Evolutionary conservation across 1,140 invertebrate species (phyloP), one percentile per base, ranked within the genome.

Genomic region (Lucilia cuprina): DNA sequence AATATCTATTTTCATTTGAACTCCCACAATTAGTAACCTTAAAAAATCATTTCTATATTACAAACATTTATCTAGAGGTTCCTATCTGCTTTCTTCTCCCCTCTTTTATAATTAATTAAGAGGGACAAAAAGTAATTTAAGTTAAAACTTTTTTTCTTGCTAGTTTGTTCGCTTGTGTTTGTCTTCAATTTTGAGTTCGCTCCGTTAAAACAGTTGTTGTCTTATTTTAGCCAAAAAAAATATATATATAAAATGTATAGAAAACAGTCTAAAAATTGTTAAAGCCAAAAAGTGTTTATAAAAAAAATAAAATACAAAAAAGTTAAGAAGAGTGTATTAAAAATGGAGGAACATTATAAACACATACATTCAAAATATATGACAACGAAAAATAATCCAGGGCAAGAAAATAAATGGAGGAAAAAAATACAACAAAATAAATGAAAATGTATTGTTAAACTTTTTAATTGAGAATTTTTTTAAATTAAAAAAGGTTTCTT

Each of bases 71-170:
- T 41, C 10, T 41, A 41, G 41, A 7, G 41, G 2, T 41, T 41
- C 41, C 10, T 10, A 41, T 41, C 65, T 70, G 8, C 41, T 25
- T 3, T 30, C 25, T 30, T 19, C 19, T 8, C 19, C 12, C 70
- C 82, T 65, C 35, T 70, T 49, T 47, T 75, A 34, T 83, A 83
- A 74, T 83, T 83, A 82, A 82, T 83, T 83, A 83, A 75, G 65
- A 83, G 47, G 70, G 70, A 74, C 41, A 55, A 82, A 60, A 82
- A 82, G 80, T 55, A 82, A 82, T 82, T 82, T 82, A 82, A 77
- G 75, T 77, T 77, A 47, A 35, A 47, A 41, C 75, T 41, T 77
- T 77, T 41, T 14, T 17, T 9, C 75, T 35, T 35, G 30, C 8
- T 35, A 41, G 7, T 70, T 70, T 2, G 5, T 60, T 7, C 2